Evolutionary conservation across 2,888 invertebrate species (phyloP), one percentile per base, ranked within the genome.

Genomic region (Osedax frankpressi): DNA sequence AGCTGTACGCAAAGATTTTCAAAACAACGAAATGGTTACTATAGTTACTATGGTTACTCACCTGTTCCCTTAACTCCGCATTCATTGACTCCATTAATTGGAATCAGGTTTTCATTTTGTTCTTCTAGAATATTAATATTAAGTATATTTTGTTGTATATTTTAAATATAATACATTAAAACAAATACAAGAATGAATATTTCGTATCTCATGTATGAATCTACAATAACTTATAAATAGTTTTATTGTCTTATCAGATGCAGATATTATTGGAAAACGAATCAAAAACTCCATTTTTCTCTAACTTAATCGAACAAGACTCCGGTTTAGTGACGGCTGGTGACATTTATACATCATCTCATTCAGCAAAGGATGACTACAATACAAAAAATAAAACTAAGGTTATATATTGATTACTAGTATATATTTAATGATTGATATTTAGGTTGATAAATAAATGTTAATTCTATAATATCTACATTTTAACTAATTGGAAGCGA

Each of bases 1-100:
- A 1, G 82, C 82, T 2, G 81, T 83, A 28, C 80, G 81, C 77
- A 84, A 83, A 76, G 80, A 83, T 75, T 84, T 84, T 77, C 80
- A 80, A 28, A 80, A 80, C 76, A 82, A 83, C 75, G 81, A 82
- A 74, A 79, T 80, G 79, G 83, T 82, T 28, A 44, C 70, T 69
- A 44, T 44, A 11, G 19, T 44, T 11, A 11, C 19, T 44, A n/a
- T n/a, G n/a, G n/a, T n/a, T n/a, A n/a, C n/a, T n/a, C n/a, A n/a
- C n/a, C n/a, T n/a, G n/a, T n/a, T n/a, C n/a, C n/a, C n/a, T n/a
- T n/a, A 44, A 11, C 44, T 44, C 11, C 44, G 19, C 44, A 11
- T 44, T 44, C 44, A 44, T 44, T 44, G 19, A n/a, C n/a, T n/a
- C n/a, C n/a, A n/a, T n/a, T 44, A 44, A 44, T 11, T 44, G 11